Conservation (phyloP, 2,113 vertebrate genomes). For the Hydrochoerus hydrochaeris region DNA sequence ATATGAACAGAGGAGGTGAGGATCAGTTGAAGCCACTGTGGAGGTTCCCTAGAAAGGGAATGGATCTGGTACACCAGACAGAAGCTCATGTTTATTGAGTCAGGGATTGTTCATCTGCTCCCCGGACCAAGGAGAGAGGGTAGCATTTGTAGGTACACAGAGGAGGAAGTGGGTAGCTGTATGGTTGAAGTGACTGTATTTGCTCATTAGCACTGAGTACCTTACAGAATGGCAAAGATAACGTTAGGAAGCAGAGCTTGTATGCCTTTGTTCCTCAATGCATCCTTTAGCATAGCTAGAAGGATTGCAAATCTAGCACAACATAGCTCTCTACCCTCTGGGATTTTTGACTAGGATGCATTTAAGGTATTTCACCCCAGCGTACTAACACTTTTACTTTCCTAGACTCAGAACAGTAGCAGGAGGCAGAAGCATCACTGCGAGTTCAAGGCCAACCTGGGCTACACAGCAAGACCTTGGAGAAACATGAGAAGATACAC, state of each 20-base stretch:
- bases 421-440: neutral
- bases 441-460: neutral
- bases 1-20: neutral
- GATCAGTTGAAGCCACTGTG: too few relatives aligned
- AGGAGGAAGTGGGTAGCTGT: neutral
- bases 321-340: neutral
- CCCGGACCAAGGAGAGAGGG: neutral
- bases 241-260: neutral
- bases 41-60: neutral
- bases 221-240: neutral
- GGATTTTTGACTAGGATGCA: neutral
- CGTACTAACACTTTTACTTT: neutral
- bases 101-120: neutral
- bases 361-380: neutral
- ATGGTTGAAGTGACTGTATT: neutral
- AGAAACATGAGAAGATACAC: neutral
- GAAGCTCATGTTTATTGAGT: neutral
- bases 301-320: neutral
- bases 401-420: neutral
- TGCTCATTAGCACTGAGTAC: neutral
- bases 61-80: neutral
- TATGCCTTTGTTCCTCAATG: neutral
- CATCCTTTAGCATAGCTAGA: neutral
- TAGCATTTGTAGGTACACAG: neutral
- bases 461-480: neutral